Evolutionary conservation across 2,113 vertebrate species (phyloP).

Genomic region (Eretmochelys imbricata): DNA sequence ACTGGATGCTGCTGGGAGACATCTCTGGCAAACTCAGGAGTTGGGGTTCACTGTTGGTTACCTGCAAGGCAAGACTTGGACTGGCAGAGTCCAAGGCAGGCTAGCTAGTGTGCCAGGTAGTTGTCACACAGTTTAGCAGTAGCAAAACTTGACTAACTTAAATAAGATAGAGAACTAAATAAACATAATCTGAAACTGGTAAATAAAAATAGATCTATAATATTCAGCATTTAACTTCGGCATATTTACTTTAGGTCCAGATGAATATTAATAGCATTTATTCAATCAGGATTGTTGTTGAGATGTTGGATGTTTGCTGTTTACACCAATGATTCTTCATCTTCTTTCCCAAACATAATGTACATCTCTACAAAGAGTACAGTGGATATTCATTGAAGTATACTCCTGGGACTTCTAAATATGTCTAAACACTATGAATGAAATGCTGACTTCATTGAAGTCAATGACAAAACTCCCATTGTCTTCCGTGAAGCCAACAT

Average conservation of each 20-base stretch:
- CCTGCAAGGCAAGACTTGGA: too few species aligned
- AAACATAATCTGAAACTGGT: background rate
- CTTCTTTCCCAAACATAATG: background rate
- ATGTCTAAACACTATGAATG: background rate
- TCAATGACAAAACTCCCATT: background rate
- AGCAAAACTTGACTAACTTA: too few species aligned
- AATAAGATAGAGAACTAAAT: too few species aligned
- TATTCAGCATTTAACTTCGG: background rate
- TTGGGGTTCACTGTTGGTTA: too few species aligned
- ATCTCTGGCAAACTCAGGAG: too few species aligned
- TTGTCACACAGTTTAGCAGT: too few species aligned
- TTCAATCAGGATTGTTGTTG: background rate
- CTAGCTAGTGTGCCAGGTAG: too few species aligned
- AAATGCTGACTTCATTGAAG: too few species aligned
- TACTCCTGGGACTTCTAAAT: background rate
- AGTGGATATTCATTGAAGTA: background rate
- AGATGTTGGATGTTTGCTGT: background rate
- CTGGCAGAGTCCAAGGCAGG: too few species aligned
- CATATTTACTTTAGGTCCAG: background rate
- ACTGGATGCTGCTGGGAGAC: too few species aligned
- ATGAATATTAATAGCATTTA: background rate
- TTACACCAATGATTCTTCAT: background rate
- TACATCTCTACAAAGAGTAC: background rate
- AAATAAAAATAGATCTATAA: background rate
- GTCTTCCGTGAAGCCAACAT: background rate